Percentiles rank a stretch among this genome's conserved stretches.
phyloP scores from a whole-genome alignment of 2,113 vertebrate species.

The Ia io region DNA sequence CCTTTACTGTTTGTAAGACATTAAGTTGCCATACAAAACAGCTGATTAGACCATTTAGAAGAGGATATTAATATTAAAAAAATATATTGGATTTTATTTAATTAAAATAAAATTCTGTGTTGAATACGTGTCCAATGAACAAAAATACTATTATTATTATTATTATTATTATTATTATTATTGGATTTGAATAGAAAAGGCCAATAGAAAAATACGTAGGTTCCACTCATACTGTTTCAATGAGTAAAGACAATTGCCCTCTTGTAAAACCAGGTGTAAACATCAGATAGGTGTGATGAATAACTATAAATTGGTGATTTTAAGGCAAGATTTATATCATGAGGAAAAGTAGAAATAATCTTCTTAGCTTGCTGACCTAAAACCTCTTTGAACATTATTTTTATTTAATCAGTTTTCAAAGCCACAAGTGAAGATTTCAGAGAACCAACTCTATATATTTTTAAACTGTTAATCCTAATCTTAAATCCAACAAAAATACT shows the following conservation, averaged over 20 bases:
- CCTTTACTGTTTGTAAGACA: not conserved
- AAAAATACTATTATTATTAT: not conserved
- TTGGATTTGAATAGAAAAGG: not conserved
- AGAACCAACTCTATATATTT: not conserved
- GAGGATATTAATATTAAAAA: not conserved
- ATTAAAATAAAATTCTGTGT: not conserved
- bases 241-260: not conserved
- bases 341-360: not conserved
- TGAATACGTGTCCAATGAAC: not conserved
- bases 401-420: not conserved
- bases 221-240: accelerated
- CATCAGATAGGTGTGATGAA: not conserved
- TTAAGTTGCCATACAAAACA: not conserved
- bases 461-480: not conserved
- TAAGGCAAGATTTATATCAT: not conserved
- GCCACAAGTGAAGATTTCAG: not conserved
- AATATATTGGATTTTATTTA: not conserved
- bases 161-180: not conserved
- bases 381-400: not conserved
- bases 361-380: not conserved
- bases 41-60: not conserved
- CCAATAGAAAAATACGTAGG: not conserved
- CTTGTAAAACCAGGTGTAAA: not conserved
- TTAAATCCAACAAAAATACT: not conserved
- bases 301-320: not conserved